Base-by-base conservation (phyloP, 2,113 vertebrate genomes). In the Xenotilapia caudafasciata region DNA sequence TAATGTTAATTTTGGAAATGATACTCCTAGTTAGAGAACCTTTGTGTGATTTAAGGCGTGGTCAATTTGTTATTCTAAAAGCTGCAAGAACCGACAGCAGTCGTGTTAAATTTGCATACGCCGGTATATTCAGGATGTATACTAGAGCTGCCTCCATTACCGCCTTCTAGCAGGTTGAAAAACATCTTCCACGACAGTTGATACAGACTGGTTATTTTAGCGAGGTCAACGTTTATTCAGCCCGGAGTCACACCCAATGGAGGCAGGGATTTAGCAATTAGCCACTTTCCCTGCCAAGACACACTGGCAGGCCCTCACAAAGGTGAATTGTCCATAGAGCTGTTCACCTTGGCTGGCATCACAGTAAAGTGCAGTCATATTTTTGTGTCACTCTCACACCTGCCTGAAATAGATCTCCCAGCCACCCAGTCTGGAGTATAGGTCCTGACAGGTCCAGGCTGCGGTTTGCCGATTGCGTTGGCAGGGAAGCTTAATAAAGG, bases 401-500 rank as follows among this genome's bases (percentile, higher is more conserved):
- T 89, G 88, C 79, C 82, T 89, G 82, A 89, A 91, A 94, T 94
- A 92, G 86, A 93, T 84, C 87, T 83, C 75, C 70, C 75, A 45
- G 87, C 84, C 49, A 21, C 87, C 90, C 81, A n/a, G 75, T 70
- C 80, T 82, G 21, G 28, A 65, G 84, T 51, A 86, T 90, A 49
- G 38, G 92, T 77, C 90, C 83, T 90, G 93, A 91, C 92, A 94
- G 90, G 88, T 91, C 55, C 21, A 6, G 83, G 51, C 83, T 54
- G 89, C 5, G 81, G 82, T 92, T 89, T n/a, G 68, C 85, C 42
- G 80, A 92, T 80, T 84, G 80, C 84, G 28, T 79, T 81, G 83
- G 87, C 87, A 80, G 91, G 28, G 42, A 28, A 28, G 82, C 79
- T 68, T 93, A 94, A 94, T 94, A 92, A 91, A 88, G 89, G 87